Conservation (phyloP, 2,888 invertebrate species). For the Prenolepis imparis region DNA sequence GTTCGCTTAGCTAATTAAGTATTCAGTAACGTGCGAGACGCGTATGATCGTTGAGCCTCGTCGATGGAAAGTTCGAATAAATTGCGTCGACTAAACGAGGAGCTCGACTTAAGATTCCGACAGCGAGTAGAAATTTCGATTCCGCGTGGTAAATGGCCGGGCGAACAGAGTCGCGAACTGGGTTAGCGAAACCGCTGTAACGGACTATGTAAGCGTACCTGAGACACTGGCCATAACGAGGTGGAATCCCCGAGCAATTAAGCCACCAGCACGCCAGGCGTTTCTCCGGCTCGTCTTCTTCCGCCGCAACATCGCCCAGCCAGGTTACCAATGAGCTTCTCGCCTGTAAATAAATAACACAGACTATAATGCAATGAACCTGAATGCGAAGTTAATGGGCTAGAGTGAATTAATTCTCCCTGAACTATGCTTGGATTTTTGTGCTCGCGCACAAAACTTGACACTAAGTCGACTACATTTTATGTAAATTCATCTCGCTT, state of each 20-base stretch:
- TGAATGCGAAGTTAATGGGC: slow-evolving; percentile 27
- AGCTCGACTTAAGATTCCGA: slow-evolving; percentile 35
- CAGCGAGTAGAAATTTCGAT: slow-evolving; percentile 35
- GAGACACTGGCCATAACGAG: slow-evolving; percentile 80
- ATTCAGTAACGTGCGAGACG: slow-evolving; percentile 13
- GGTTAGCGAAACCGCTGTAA: slow-evolving; percentile 51
- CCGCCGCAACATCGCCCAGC: slow-evolving; percentile 47
- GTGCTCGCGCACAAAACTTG: neutral
- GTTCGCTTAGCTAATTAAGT: neutral
- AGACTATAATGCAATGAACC: slow-evolving; percentile 32
- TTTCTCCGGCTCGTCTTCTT: slow-evolving; percentile 52
- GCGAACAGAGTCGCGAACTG: slow-evolving; percentile 37
- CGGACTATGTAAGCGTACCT: slow-evolving; percentile 71
- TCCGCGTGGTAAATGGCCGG: slow-evolving; percentile 27
- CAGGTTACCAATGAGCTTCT: slow-evolving; percentile 48
- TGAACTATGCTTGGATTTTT: slow-evolving; percentile 29
- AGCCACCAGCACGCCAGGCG: slow-evolving; percentile 71
- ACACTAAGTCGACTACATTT: neutral
- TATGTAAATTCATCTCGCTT: neutral
- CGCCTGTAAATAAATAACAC: slow-evolving; percentile 52
- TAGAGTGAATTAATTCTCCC: slow-evolving; percentile 26
- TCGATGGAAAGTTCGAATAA: neutral
- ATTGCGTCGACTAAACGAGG: slow-evolving; percentile 23
- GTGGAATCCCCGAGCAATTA: slow-evolving; percentile 84
- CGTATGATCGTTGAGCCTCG: neutral